Percentiles rank a stretch among this genome's conserved stretches.
These are phyloP conservation scores for Yasuhikotakia modesta DNA, from an alignment of 2,797 vertebrate genomes.

Conservation along the genomic window DNA sequence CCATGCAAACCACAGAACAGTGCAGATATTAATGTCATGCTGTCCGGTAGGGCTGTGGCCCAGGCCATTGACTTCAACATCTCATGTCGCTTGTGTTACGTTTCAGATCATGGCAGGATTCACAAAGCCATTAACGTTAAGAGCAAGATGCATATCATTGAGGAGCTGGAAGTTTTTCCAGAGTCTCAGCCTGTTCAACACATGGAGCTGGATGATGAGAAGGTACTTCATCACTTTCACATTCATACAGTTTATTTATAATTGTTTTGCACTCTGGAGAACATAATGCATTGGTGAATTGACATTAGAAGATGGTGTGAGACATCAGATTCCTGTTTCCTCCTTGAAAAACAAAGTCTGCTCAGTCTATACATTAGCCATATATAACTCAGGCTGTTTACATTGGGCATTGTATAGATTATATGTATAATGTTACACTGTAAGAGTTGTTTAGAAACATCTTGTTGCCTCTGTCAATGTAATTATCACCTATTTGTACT, in stretches of 20 bases:
- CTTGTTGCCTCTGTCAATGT: background rate
- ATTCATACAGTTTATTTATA: background rate
- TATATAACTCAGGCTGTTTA: background rate
- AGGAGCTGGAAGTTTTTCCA: constrained; percentile 86
- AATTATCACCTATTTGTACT: constrained; percentile 25
- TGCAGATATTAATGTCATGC: background rate
- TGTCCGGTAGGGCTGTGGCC: background rate
- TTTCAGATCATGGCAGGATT: constrained; percentile 86
- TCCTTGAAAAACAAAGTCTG: constrained; percentile 59
- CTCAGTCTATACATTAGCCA: constrained; percentile 39
- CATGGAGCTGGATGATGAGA: constrained; percentile 85
- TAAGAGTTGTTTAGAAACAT: constrained; percentile 9
- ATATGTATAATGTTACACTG: background rate
- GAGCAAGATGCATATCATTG: constrained; percentile 84
- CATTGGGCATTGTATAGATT: background rate
- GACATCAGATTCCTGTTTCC: constrained; percentile 56
- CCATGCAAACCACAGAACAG: background rate
- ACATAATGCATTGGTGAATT: constrained; percentile 59
- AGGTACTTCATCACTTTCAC: constrained; percentile 69
- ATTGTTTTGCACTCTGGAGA: constrained; percentile 27
- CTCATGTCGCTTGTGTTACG: background rate
- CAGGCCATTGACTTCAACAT: background rate
- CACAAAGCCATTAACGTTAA: constrained; percentile 89
- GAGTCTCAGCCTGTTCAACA: constrained; percentile 82
- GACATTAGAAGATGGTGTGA: constrained; percentile 57